Evolutionary conservation across 2,797 vertebrate genomes (phyloP), one percentile per base, ranked within the genome.

Genomic region (Danionella dracula): DNA sequence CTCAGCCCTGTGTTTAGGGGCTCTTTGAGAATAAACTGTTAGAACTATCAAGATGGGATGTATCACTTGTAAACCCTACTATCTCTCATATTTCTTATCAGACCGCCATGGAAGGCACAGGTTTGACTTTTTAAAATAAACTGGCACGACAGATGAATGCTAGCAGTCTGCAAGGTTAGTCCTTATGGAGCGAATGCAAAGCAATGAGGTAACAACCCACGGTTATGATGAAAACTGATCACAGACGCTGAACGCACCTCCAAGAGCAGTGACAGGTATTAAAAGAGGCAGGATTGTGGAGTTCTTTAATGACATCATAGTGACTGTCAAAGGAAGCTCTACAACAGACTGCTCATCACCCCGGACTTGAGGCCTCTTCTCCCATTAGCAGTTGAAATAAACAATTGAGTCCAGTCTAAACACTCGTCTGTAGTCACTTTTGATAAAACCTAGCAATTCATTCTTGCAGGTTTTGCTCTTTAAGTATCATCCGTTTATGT

Each of bases 61-160:
- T 41, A 45, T 75, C 72, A 56, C 54, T 42, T 67, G 58, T 19
- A 31, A 60, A 53, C 32, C 42, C 48, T 23, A 65, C 66, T 70
- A 73, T 73, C 75, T 68, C 63, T 74, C 73, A 29, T 65, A 40
- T 67, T 70, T 50, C 8, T 72, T 74, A 79, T 81, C 72, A 70
- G 79, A 81, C 81, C 73, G 71, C 82, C 83, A 75, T 76, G 61
- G 68, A 78, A 84, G 68, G 71, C 44, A 78, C 79, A 76, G 76
- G 78, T 79, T 72, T 76, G 76, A 81, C 84, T 82, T 87, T 81
- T 87, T 83, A 78, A 86, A 88, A 87, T 81, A 88, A 87, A 86
- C 83, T 79, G 59, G 74, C 6, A 13, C 53, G 32, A 79, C 78
- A 85, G 84, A 85, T 85, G 83, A 86, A 81, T 77, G 82, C 81